Evolutionary conservation across 2,888 invertebrate genomes (phyloP).

Genomic region (Luperina testacea): DNA sequence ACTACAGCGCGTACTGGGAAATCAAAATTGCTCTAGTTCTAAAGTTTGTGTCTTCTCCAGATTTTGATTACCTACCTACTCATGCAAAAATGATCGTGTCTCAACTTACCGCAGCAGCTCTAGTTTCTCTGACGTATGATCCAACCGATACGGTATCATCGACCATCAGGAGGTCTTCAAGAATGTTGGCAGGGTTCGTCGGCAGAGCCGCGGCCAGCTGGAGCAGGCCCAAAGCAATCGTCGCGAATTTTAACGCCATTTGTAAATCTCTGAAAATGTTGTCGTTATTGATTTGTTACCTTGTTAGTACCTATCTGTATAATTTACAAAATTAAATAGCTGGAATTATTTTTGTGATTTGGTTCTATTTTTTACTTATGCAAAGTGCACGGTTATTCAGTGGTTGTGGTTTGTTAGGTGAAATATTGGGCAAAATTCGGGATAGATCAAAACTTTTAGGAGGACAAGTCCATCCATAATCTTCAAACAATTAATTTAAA

Average conservation of each 20-base stretch:
- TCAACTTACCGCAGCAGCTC: slow-evolving; percentile 87
- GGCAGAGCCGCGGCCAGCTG: slow-evolving; percentile 76
- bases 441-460: neutral
- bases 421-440: neutral
- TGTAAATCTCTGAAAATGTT: slow-evolving; percentile 40
- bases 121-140: slow-evolving; percentile 89
- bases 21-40: neutral
- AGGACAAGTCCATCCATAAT: neutral
- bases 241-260: slow-evolving; percentile 74
- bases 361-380: neutral
- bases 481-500: neutral
- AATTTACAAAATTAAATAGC: neutral
- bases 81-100: neutral
- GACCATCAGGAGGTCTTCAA: slow-evolving; percentile 82
- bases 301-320: neutral
- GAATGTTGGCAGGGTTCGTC: slow-evolving; percentile 72
- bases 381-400: neutral
- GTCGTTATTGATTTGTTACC: neutral
- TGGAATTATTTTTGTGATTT: neutral
- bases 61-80: neutral
- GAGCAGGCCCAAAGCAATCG: slow-evolving; percentile 75
- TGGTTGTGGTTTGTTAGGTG: neutral
- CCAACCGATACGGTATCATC: slow-evolving; percentile 90
- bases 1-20: neutral
- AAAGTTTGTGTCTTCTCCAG: neutral